Conservation (phyloP, 2,113 vertebrate genomes). For the Paradoxurus hermaphroditus region DNA sequence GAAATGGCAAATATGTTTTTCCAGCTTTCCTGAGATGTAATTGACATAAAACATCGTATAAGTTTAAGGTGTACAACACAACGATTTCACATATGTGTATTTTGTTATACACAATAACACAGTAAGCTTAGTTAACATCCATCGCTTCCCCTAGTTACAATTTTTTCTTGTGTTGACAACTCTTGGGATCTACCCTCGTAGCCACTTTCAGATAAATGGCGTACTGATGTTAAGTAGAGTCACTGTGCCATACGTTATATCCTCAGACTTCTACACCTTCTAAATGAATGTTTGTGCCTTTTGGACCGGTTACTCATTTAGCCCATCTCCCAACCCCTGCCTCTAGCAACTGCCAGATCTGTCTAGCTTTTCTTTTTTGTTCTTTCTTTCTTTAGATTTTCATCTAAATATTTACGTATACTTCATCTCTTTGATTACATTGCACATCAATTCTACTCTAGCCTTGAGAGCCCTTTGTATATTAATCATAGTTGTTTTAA, state of each 20-base stretch:
- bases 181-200: neutral
- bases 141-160: neutral
- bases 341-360: neutral
- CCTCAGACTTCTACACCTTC: neutral
- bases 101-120: neutral
- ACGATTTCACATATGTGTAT: neutral
- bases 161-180: neutral
- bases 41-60: neutral
- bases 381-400: too few species aligned
- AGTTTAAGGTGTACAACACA: neutral
- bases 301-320: neutral
- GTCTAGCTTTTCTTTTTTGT: neutral
- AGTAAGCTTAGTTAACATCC: neutral
- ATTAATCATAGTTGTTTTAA: neutral
- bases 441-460: neutral
- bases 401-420: too few species aligned
- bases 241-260: neutral
- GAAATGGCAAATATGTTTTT: neutral
- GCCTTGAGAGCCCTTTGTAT: neutral
- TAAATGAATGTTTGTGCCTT: neutral
- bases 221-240: neutral
- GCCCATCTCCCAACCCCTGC: fast-evolving
- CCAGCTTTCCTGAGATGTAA: neutral
- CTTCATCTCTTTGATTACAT: neutral
- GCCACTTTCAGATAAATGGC: neutral